Evolutionary conservation across 1,140 invertebrate genomes (phyloP).

Genomic region (Drosophila parvula): DNA sequence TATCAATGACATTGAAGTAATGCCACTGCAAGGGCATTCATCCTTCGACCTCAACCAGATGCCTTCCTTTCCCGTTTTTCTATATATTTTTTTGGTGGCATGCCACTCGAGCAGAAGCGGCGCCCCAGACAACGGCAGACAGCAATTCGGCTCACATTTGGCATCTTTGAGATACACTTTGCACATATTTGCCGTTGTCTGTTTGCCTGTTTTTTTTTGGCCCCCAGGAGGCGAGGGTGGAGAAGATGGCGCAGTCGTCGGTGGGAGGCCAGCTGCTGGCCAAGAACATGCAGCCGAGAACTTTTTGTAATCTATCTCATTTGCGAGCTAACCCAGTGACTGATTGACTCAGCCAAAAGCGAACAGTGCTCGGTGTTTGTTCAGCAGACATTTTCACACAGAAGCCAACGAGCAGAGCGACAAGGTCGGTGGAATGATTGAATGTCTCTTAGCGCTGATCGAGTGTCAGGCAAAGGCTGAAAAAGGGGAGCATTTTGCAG

Average conservation of each 20-base stretch:
- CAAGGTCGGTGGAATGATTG: constrained; percentile 64
- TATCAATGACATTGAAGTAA: no score
- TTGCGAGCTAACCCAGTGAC: constrained; percentile 14
- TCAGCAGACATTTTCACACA: constrained; percentile 66
- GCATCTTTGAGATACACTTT: constrained; percentile 54
- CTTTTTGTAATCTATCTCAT: constrained; percentile 51
- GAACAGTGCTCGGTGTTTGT: constrained; percentile 53
- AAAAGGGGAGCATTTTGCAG: constrained; percentile 44
- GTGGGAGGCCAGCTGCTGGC: not conserved
- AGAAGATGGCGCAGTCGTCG: not conserved
- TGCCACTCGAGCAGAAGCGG: constrained; percentile 60
- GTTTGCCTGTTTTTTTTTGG: constrained; percentile 17
- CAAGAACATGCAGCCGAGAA: constrained; percentile 53
- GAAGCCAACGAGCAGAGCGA: constrained; percentile 63
- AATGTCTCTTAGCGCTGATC: constrained; percentile 58
- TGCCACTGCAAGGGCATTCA: not conserved
- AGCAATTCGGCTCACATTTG: constrained; percentile 69
- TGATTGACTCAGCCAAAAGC: constrained; percentile 24
- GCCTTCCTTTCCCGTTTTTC: not conserved
- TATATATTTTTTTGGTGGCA: constrained; percentile 45
- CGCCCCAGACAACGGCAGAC: constrained; percentile 45
- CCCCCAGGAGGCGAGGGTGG: not conserved
- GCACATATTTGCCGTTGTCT: constrained; percentile 35
- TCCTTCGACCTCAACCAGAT: not conserved
- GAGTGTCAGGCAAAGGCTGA: constrained; percentile 33